Evolutionary conservation across 2,797 vertebrate species (phyloP).

Genomic region (Molossus alvarezi): DNA sequence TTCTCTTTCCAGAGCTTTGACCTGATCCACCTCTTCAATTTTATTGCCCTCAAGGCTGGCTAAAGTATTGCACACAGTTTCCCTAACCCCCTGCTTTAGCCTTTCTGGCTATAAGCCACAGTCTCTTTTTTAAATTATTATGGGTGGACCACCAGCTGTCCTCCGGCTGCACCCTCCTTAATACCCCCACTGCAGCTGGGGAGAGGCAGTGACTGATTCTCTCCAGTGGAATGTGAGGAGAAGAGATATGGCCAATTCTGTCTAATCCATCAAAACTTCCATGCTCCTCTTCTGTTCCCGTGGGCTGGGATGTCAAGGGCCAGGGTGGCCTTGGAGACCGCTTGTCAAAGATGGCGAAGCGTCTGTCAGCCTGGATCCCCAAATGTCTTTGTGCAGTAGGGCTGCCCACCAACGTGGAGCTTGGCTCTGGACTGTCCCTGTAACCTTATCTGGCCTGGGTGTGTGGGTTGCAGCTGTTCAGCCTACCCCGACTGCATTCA

Average conservation of each 20-base stretch:
- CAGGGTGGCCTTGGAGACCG: not conserved
- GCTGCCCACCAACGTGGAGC: not conserved
- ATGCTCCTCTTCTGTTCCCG: not conserved
- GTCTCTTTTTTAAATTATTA: not conserved
- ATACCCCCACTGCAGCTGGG: fast-evolving
- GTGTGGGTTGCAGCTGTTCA: not conserved
- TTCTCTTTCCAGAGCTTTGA: not conserved
- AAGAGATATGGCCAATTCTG: not conserved
- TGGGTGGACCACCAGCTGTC: not conserved
- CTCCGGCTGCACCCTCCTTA: not conserved
- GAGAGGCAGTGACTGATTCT: not conserved
- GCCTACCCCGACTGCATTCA: not conserved
- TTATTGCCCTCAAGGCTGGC: not conserved
- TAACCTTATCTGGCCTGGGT: not conserved
- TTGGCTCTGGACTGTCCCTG: not conserved
- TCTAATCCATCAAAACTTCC: not conserved
- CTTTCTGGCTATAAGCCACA: not conserved
- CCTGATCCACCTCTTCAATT: not conserved
- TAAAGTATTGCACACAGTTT: not conserved
- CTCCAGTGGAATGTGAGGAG: not conserved
- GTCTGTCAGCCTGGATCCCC: not conserved
- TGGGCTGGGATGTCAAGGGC: not conserved
- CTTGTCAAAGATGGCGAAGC: not conserved
- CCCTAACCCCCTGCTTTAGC: not conserved
- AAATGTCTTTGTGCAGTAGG: not conserved